Base-by-base conservation (phyloP, 2,888 invertebrate species). In the Odontocolon sp. region DNA sequence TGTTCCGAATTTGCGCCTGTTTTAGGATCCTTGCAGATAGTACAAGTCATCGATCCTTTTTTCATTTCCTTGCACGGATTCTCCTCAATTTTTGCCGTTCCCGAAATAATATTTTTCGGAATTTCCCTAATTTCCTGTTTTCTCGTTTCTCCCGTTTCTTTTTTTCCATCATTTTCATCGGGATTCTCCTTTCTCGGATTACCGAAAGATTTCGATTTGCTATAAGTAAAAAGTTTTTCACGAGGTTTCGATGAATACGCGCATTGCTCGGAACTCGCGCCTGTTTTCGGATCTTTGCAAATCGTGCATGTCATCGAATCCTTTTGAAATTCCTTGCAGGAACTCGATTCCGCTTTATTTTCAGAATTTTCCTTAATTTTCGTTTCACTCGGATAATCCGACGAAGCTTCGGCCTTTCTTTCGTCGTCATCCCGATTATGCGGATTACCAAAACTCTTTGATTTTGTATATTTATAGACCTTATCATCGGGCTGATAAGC, bases 1-100 rank as follows among this genome's bases (percentile, higher is more conserved):
- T 95, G 95, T 88, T 97, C 96, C 83, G 94, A 96, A 77, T 94
- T 94, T 18, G 95, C 95, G 67, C 95, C 95, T 9, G 94, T 94
- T 87, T 94, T 94, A 0, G 94, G 92, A 86, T 96, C 94, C 80
- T 94, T 93, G 86, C 97, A 97, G 1, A 95, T 92, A 85, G 93
- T 93, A 87, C 96, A 96, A 11, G 93, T 92, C 93, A 94, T 94
- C 2, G 93, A 94, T 80, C 94, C 93, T 84, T 92, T 94, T 28
- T 92, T 89, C 0, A 94, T 92, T 85, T 93, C 26, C n/a, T 47
- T 57, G 42, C 80, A 81, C 2, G 3, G 64, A 67, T 18, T 77
- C 42, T 38, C 71, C 31, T 36, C 72, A n/a, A n/a, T n/a, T n/a
- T n/a, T n/a, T n/a, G n/a, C n/a, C n/a, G n/a, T n/a, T n/a, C n/a